A percentile compares a stretch with the other conserved stretches of the same genome.
phyloP scores from a whole-genome alignment of 1,140 invertebrate species.

The Dendrolimus kikuchii region DNA sequence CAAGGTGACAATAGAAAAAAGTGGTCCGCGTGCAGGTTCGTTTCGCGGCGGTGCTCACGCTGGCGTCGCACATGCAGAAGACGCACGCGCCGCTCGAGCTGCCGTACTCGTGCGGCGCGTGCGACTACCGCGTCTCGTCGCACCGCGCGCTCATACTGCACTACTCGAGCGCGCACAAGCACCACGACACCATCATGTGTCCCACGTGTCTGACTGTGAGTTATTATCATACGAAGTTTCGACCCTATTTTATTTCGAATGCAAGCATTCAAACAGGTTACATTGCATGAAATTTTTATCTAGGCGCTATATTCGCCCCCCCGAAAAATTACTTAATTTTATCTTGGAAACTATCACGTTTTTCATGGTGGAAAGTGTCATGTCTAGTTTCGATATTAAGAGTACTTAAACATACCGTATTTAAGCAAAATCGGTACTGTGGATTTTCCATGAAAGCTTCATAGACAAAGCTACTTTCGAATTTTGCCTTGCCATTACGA shows the following conservation, averaged over 20 bases:
- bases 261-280: no score
- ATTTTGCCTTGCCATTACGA: no score
- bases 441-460: no score
- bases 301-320: no score
- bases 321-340: no score
- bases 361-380: no score
- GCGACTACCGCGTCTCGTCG: slow-evolving; percentile 81
- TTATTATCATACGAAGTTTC: not conserved
- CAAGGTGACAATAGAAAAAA: not conserved
- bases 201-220: slow-evolving; percentile 81
- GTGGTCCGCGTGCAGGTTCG: slow-evolving; percentile 50
- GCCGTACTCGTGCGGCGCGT: slow-evolving; percentile 84
- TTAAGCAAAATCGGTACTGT: no score
- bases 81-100: slow-evolving; percentile 83
- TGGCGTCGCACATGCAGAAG: slow-evolving; percentile 83
- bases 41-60: slow-evolving; percentile 74
- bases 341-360: no score
- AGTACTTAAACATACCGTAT: no score
- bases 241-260: not conserved
- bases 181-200: slow-evolving; percentile 70
- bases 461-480: no score
- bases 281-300: no score
- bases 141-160: slow-evolving; percentile 83
- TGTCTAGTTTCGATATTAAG: no score
- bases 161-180: slow-evolving; percentile 77